Base-by-base conservation (phyloP, 2,888 invertebrate genomes). In the Vandiemenella viatica region DNA sequence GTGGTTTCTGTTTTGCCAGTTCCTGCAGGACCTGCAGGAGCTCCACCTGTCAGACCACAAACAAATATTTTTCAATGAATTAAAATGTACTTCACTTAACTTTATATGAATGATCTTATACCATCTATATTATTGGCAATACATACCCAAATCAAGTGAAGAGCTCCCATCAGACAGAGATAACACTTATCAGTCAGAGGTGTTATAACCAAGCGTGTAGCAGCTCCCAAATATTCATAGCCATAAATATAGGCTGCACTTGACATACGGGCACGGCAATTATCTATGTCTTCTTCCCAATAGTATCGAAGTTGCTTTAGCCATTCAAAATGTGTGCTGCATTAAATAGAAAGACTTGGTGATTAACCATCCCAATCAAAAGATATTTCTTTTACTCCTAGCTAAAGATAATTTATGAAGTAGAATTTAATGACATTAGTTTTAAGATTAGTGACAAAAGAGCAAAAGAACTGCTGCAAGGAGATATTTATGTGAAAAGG, bases 1-100 rank as follows among this genome's bases (percentile, higher is more conserved):
- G 88, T 89, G 0, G 89, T 90, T 65, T 91, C 90, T 0, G 90
- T 91, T 68, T 91, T 91, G 20, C 90, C 90, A 0, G 89, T 90
- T 10, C 85, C 89, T 0, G 83, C 83, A 0, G 89, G 90, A 0
- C 90, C 91, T 0, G 90, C 89, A 0, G 90, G 89, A 0, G 91
- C 88, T 2, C 91, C 91, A 16, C 86, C 86, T 72, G 18, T 10
- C 32, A 16, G 10, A 6, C 23, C 17, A 26, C 13, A 37, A 37
- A 20, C 22, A 6, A 13, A n/a, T 49, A 6, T n/a, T 17, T 40
- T 22, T 21, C 10, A 20, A 44, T 10, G 8, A 19, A 22, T 18
- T 49, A 50, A 22, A 8, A 3, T 18, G 15, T 4, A 4, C 3
- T 32, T 32, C n/a, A 4, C 32, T 4, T 4, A 32, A 32, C n/a